Evolutionary conservation across 2,888 invertebrate species (phyloP).

Genomic region (Perithous albicinctus): DNA sequence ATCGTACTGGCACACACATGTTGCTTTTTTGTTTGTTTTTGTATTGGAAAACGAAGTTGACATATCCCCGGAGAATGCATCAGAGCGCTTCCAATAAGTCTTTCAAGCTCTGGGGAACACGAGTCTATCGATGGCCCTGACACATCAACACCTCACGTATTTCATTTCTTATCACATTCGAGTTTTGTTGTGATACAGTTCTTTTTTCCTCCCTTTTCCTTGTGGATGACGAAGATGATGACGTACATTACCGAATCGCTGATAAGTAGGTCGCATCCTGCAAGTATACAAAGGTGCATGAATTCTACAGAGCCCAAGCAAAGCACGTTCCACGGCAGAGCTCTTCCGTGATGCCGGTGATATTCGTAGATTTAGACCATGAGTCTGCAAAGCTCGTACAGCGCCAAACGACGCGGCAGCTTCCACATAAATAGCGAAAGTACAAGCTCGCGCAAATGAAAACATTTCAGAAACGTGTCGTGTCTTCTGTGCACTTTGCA

Average conservation of each 20-base stretch:
- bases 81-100: not conserved
- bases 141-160: not conserved
- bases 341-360: slow-evolving; percentile 9
- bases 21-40: not conserved
- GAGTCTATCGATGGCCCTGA: not conserved
- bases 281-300: slow-evolving; percentile 8
- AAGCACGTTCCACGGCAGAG: slow-evolving; percentile 26
- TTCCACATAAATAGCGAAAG: slow-evolving; percentile 20
- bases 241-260: slow-evolving; percentile 9
- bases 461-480: not conserved
- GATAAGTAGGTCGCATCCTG: slow-evolving; percentile 34
- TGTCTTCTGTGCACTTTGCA: not conserved
- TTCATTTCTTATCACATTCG: not conserved
- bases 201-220: not conserved
- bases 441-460: slow-evolving; percentile 17
- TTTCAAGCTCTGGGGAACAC: not conserved
- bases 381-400: not conserved
- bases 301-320: not conserved
- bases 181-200: not conserved
- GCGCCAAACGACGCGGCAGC: not conserved
- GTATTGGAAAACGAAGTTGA: not conserved
- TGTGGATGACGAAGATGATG: not conserved
- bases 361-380: slow-evolving; percentile 21
- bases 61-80: not conserved
- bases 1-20: too few species aligned